phyloP scores from a whole-genome alignment of 2,888 invertebrate species.

The Drosophila diplacantha region DNA sequence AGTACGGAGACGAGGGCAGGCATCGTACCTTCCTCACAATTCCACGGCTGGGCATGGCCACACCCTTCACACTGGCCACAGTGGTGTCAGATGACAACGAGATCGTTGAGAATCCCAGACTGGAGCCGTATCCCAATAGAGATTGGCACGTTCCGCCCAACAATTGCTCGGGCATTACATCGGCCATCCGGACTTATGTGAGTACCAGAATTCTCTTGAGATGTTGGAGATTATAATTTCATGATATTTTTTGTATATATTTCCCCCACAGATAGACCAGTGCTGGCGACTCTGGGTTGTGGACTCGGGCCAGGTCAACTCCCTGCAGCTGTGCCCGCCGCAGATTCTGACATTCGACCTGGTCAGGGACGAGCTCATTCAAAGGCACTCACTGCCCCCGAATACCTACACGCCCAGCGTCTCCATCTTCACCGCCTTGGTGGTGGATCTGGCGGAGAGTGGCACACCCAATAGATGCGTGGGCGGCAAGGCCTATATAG shows the following conservation, averaged over 20 bases:
- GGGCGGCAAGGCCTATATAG: constrained; percentile 81
- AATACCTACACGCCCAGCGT: constrained; percentile 68
- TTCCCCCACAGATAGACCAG: constrained; percentile 79
- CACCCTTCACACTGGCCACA: constrained; percentile 85
- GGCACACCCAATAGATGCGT: constrained; percentile 75
- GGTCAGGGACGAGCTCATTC: constrained; percentile 80
- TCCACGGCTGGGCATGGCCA: constrained; percentile 85
- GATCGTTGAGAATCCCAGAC: constrained; percentile 72
- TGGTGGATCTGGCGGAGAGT: constrained; percentile 80
- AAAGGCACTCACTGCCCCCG: constrained; percentile 67
- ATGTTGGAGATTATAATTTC: background rate
- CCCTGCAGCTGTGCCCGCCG: constrained; percentile 82
- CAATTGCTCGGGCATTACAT: constrained; percentile 84
- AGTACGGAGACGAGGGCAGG: constrained; percentile 73
- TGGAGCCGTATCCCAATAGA: constrained; percentile 83
- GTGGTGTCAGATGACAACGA: constrained; percentile 77
- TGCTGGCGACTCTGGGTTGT: constrained; percentile 83
- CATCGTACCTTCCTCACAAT: constrained; percentile 84
- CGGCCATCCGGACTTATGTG: constrained; percentile 86
- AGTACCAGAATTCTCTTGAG: constrained; percentile 68
- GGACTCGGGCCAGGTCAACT: constrained; percentile 81
- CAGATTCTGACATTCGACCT: constrained; percentile 87
- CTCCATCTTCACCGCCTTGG: constrained; percentile 76
- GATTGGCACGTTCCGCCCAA: constrained; percentile 80
- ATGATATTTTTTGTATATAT: background rate